phyloP scores from a whole-genome alignment of 1,140 invertebrate genomes.

The Drosophila triauraria region DNA sequence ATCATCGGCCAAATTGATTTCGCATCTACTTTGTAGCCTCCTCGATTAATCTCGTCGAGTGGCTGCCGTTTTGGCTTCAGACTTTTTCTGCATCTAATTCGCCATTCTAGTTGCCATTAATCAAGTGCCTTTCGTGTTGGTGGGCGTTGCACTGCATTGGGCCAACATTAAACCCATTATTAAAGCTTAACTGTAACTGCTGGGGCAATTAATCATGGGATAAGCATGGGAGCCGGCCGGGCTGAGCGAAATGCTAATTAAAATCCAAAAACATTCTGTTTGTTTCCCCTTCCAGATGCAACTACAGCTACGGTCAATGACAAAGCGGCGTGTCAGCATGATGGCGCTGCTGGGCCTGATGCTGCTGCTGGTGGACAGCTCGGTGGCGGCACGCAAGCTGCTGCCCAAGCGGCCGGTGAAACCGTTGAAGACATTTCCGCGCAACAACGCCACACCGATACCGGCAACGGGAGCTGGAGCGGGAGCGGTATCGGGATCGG shows the following conservation, averaged over 20 bases:
- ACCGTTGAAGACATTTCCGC: slow-evolving; percentile 82
- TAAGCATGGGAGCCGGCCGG: slow-evolving; percentile 59
- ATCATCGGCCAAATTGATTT: slow-evolving; percentile 73
- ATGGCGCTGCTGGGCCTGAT: slow-evolving; percentile 50
- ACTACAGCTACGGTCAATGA: slow-evolving; percentile 76
- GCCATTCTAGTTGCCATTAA: slow-evolving; percentile 55
- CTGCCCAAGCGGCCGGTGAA: slow-evolving; percentile 76
- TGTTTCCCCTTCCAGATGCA: slow-evolving; percentile 40
- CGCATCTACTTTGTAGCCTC: slow-evolving; percentile 49
- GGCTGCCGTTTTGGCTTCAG: slow-evolving; percentile 5
- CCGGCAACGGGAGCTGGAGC: slow-evolving; percentile 54
- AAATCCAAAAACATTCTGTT: slow-evolving; percentile 63
- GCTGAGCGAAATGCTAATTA: slow-evolving; percentile 72
- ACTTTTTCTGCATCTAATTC: slow-evolving; percentile 34
- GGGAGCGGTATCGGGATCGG: slow-evolving; percentile 43
- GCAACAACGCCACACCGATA: slow-evolving; percentile 70
- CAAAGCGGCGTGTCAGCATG: slow-evolving; percentile 74
- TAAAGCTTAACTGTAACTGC: slow-evolving; percentile 77
- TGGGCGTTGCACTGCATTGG: slow-evolving; percentile 57
- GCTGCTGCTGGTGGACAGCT: slow-evolving; percentile 60
- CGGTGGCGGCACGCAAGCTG: slow-evolving; percentile 68
- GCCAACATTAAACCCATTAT: slow-evolving; percentile 69
- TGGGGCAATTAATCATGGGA: slow-evolving; percentile 73
- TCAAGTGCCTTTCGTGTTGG: slow-evolving; percentile 66
- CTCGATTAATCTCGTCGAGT: slow-evolving; percentile 8